Evolutionary conservation across 2,797 vertebrate species (phyloP).

Genomic region (Ambastaia sidthimunki): DNA sequence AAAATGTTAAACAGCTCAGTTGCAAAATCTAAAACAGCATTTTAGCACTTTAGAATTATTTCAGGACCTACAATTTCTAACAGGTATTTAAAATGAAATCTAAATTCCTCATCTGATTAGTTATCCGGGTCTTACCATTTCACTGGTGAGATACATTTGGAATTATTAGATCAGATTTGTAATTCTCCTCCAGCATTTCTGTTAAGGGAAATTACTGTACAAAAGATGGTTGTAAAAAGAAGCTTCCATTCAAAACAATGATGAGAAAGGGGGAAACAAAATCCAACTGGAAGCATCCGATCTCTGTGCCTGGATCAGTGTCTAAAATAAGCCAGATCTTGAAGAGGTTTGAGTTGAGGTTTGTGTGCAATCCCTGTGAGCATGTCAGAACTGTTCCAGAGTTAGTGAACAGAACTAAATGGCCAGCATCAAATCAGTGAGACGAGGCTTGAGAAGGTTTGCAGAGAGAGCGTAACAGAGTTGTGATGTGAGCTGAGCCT

Average conservation of each 20-base stretch:
- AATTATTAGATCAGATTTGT: slow-evolving; percentile 58
- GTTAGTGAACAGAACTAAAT: slow-evolving; percentile 73
- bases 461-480: slow-evolving; percentile 63
- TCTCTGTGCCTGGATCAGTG: slow-evolving; percentile 74
- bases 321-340: slow-evolving; percentile 74
- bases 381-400: slow-evolving; percentile 56
- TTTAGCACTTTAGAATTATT: slow-evolving; percentile 10
- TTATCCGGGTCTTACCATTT: slow-evolving; percentile 42
- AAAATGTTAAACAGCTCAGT: not conserved
- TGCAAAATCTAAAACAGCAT: not conserved
- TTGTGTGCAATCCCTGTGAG: slow-evolving; percentile 61
- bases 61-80: slow-evolving; percentile 21
- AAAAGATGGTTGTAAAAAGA: slow-evolving; percentile 72
- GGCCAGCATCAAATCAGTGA: slow-evolving; percentile 69
- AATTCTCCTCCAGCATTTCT: slow-evolving; percentile 53
- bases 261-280: slow-evolving; percentile 29
- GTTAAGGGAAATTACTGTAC: slow-evolving; percentile 72
- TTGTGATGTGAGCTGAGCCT: slow-evolving; percentile 36
- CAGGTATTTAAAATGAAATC: slow-evolving; percentile 16
- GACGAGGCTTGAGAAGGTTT: slow-evolving; percentile 68
- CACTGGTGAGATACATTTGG: slow-evolving; percentile 51
- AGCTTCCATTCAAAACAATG: slow-evolving; percentile 67
- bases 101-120: slow-evolving; percentile 26
- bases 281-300: slow-evolving; percentile 78
- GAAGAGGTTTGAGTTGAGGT: slow-evolving; percentile 55